phyloP scores from a whole-genome alignment of 2,113 vertebrate species.

The Menidia beryllina region DNA sequence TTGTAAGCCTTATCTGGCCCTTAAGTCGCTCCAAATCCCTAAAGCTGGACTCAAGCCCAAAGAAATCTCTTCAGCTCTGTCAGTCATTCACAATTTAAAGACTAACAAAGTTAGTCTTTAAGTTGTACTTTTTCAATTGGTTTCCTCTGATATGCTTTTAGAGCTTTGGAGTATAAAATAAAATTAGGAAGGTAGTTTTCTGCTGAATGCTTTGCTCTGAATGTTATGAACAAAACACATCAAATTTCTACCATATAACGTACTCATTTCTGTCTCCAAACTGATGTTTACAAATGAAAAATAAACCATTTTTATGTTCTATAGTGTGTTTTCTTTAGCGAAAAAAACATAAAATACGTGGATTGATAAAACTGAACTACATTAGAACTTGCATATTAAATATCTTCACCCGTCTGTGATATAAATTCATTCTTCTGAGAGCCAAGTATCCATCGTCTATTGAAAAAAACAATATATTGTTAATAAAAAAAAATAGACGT shows the following conservation, averaged over 20 bases:
- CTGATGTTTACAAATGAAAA: background rate
- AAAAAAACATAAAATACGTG: too few relatives aligned
- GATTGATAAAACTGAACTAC: too few relatives aligned
- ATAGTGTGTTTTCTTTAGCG: too few relatives aligned
- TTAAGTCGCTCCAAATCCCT: constrained; percentile 40
- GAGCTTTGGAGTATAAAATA: background rate
- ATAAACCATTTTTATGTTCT: background rate
- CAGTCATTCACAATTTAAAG: background rate
- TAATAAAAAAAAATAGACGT: too few relatives aligned
- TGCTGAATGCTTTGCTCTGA: background rate
- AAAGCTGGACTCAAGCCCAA: constrained; percentile 16
- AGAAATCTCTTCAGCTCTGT: constrained; percentile 33
- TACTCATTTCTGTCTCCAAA: background rate
- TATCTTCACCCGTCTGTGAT: constrained; percentile 11
- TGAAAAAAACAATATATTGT: too few relatives aligned
- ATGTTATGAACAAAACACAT: background rate
- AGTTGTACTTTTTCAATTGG: background rate
- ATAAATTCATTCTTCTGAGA: constrained; percentile 23
- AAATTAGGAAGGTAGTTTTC: background rate
- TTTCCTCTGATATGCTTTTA: background rate
- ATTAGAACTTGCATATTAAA: too few relatives aligned
- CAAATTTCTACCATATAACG: constrained; percentile 12
- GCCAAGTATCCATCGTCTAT: too few relatives aligned
- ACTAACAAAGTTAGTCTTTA: background rate
- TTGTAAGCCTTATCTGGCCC: constrained; percentile 7